These are phyloP conservation scores for Halocynthia aurantium DNA, from an alignment of 23 tunicate genomes.

Conservation along the genomic window DNA sequence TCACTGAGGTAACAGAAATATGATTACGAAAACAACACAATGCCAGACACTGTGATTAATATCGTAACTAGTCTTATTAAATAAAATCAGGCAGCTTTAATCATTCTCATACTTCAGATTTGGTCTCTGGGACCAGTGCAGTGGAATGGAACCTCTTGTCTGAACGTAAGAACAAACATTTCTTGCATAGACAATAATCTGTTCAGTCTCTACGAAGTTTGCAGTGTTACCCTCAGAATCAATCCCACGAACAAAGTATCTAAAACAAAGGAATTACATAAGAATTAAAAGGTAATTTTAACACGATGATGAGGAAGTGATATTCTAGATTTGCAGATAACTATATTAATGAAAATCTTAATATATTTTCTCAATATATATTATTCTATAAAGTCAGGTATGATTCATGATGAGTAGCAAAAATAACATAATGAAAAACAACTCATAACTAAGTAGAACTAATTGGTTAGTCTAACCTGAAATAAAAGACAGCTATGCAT, in stretches of 20 bases:
- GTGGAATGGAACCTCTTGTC: slow-evolving; percentile 94
- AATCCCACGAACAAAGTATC: slow-evolving; percentile 75
- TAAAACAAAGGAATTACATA: neutral
- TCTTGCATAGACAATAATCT: slow-evolving; percentile 60
- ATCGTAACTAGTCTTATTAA: neutral
- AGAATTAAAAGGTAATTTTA: too few species aligned
- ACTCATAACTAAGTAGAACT: neutral
- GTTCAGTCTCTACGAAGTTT: slow-evolving; percentile 98
- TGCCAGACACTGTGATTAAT: too few species aligned
- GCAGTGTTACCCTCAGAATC: slow-evolving; percentile 86
- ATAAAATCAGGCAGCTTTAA: too few species aligned
- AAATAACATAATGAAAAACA: neutral
- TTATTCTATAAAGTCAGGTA: too few species aligned
- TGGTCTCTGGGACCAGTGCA: slow-evolving; percentile 86
- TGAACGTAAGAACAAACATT: slow-evolving; percentile 75
- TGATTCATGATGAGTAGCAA: too few species aligned
- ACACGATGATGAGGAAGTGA: too few species aligned
- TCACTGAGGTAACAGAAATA: neutral
- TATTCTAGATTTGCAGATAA: too few species aligned
- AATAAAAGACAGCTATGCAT: neutral
- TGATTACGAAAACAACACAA: neutral
- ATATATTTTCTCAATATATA: too few species aligned
- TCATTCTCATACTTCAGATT: slow-evolving; percentile 56
- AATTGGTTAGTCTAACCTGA: neutral
- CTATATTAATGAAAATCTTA: too few species aligned